A percentile compares a stretch with the other conserved stretches of the same genome.
These are phyloP conservation scores for Cacoxenus indagator DNA, from an alignment of 2,888 invertebrate species.

Conservation along the genomic window DNA sequence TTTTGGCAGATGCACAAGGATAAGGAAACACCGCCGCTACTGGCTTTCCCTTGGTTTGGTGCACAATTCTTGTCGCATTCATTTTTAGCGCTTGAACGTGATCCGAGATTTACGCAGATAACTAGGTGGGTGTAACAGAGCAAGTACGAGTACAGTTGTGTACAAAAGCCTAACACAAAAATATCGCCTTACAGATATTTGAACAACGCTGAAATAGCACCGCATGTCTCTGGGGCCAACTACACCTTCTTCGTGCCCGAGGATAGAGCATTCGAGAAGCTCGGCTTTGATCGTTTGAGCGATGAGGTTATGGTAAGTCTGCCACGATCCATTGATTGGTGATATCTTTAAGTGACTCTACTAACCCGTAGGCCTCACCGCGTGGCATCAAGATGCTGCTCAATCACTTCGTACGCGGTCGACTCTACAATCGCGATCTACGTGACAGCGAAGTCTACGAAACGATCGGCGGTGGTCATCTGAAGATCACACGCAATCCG, in stretches of 20 bases:
- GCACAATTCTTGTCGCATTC: slow-evolving; percentile 77
- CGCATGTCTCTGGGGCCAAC: slow-evolving; percentile 76
- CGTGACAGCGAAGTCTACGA: slow-evolving; percentile 73
- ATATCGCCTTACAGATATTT: slow-evolving; percentile 71
- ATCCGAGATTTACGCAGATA: slow-evolving; percentile 74
- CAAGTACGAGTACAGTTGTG: neutral
- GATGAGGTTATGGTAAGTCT: slow-evolving; percentile 71
- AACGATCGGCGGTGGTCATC: slow-evolving; percentile 74
- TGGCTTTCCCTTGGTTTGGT: slow-evolving; percentile 78
- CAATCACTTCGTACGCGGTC: slow-evolving; percentile 76
- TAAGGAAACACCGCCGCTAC: slow-evolving; percentile 77
- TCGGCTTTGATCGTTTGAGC: slow-evolving; percentile 75
- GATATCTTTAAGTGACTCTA: neutral
- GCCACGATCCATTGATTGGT: neutral
- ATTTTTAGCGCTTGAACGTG: slow-evolving; percentile 75
- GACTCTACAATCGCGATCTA: slow-evolving; percentile 75
- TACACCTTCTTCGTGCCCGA: slow-evolving; percentile 81
- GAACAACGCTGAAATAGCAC: slow-evolving; percentile 76
- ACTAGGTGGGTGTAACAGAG: slow-evolving; percentile 66
- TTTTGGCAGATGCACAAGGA: slow-evolving; percentile 75
- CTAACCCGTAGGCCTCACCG: slow-evolving; percentile 71
- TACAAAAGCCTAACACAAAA: neutral
- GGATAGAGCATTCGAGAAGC: slow-evolving; percentile 76
- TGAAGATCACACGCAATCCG: slow-evolving; percentile 72
- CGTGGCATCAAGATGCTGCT: slow-evolving; percentile 75